Base-by-base conservation (phyloP, 2,888 invertebrate genomes). In the Macrophya alboannulata region DNA sequence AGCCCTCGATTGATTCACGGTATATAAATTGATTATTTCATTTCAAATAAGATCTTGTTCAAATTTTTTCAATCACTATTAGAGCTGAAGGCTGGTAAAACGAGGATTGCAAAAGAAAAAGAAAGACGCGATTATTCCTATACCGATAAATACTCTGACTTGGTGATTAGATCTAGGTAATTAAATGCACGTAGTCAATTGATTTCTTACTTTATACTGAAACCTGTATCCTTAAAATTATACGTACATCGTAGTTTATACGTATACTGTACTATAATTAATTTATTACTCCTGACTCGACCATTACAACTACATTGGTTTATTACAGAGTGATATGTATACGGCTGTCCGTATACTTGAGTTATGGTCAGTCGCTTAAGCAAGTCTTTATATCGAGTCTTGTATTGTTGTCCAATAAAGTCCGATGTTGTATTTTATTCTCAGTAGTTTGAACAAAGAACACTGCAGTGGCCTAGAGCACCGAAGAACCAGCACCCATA, bases 371-470 rank as follows among this genome's bases (percentile, higher is more conserved):
- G 62, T 25, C 31, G 31, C 62, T 62, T 21, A 25, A 62, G 4
- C 62, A 25, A 25, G 62, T 62, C 62, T 62, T 62, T 62, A 62
- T 12, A 12, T 25, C 62, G 62, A 62, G 25, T 25, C 62, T 62
- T 62, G 62, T 62, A 62, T 62, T 62, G 62, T 62, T 62, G 62
- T 62, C 62, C 62, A 62, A 62, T 62, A 62, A 62, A 62, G 3
- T 10, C 21, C 25, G 21, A 25, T 25, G 62, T 62, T 25, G 62
- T 62, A 62, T 62, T 62, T 62, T 62, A 62, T 62, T 62, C 62
- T 12, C 4, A 62, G 62, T 62, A 31, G 31, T 25, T 62, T 25
- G 25, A 62, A 62, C 62, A 62, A 62, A 62, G 62, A 62, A 62
- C 12, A 62, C 25, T 21, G 21, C 10, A 62, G 62, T 62, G 55